phyloP scores from a whole-genome alignment of 2,888 invertebrate species.

The Pilophorus perplexus region DNA sequence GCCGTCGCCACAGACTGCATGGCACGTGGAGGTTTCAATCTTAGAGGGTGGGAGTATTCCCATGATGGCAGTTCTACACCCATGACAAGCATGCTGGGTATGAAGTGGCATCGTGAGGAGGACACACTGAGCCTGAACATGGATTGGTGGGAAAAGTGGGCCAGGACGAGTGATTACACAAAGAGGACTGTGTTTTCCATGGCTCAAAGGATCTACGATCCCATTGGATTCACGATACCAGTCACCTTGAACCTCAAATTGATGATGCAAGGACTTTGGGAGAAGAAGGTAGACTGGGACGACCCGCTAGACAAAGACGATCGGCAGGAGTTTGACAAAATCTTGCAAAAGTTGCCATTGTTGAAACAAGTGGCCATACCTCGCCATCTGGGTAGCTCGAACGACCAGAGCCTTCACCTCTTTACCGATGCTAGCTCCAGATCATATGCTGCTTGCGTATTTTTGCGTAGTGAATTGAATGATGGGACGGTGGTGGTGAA shows the following conservation, averaged over 20 bases:
- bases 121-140: conserved; percentile 4
- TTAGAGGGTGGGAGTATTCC: conserved; percentile 3
- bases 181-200: conserved; percentile 11
- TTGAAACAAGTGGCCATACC: conserved; percentile 18
- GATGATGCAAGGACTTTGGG: conserved; percentile 16
- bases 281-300: not conserved
- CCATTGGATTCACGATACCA: conserved; percentile 19
- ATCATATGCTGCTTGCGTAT: conserved; percentile 49
- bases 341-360: not conserved
- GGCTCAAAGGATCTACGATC: conserved; percentile 23
- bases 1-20: not conserved
- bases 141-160: conserved; percentile 26
- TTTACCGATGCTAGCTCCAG: conserved; percentile 40
- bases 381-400: conserved; percentile 49
- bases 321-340: not conserved
- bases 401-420: not conserved
- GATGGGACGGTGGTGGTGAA: too few species aligned
- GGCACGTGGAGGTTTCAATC: not conserved
- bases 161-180: not conserved
- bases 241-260: not conserved
- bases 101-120: conserved; percentile 46
- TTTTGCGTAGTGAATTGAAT: conserved; percentile 44
- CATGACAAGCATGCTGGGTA: not conserved
- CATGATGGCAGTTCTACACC: not conserved
- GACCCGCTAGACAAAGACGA: conserved; percentile 36